Conservation (phyloP, 2,113 vertebrate genomes). For the Thymallus thymallus region DNA sequence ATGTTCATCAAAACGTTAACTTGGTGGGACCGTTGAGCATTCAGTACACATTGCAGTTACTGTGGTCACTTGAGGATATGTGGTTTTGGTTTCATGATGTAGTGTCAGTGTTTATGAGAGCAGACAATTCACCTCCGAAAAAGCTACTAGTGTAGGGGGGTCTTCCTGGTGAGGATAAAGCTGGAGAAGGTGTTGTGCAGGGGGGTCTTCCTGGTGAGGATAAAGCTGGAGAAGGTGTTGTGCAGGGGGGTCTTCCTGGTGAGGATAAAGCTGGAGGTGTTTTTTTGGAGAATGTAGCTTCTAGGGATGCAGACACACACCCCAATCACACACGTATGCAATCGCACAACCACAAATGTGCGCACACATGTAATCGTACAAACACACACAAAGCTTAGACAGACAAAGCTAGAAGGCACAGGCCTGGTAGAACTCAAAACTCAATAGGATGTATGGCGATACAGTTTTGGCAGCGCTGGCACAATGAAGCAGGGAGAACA, state of each 20-base stretch:
- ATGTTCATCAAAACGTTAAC: conserved; percentile 27
- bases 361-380: neutral
- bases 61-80: conserved; percentile 17
- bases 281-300: too few species aligned
- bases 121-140: neutral
- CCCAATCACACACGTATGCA: too few species aligned
- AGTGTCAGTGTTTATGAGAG: neutral
- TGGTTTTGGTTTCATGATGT: too few species aligned
- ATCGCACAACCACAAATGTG: too few species aligned
- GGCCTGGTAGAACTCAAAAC: neutral
- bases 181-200: neutral
- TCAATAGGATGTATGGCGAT: too few species aligned
- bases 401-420: neutral
- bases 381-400: neutral
- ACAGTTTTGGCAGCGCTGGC: neutral
- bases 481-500: conserved; percentile 31
- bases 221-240: too few species aligned
- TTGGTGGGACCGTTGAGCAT: neutral
- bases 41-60: conserved; percentile 28
- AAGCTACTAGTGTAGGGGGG: neutral
- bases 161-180: conserved; percentile 17
- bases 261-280: neutral
- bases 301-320: too few species aligned
- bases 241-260: conserved; percentile 15
- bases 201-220: conserved; percentile 24